A percentile compares a stretch with the other conserved stretches of the same genome.
These are phyloP conservation scores for Platycheirus rosarum DNA, from an alignment of 2,888 invertebrate genomes.

Conservation along the genomic window DNA sequence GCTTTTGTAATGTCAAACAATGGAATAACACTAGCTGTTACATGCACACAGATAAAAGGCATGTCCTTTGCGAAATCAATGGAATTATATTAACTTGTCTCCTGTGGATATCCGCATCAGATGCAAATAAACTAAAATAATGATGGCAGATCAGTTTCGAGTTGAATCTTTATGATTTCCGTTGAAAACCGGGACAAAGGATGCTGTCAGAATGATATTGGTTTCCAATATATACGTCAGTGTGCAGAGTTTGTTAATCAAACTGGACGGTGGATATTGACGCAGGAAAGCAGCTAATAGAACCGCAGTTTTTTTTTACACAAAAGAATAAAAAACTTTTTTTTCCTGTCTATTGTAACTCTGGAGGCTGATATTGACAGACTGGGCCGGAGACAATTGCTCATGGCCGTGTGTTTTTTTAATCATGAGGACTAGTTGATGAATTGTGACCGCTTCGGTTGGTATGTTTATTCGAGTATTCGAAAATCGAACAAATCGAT, in stretches of 20 bases:
- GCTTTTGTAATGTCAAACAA: neutral
- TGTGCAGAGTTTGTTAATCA: slow-evolving; percentile 1
- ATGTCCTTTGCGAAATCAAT: slow-evolving; percentile 2
- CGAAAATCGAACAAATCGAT: too few species aligned
- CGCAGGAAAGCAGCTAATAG: slow-evolving; percentile 2
- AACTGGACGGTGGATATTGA: neutral
- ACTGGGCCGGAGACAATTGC: slow-evolving; percentile 41
- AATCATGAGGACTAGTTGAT: slow-evolving; percentile 38
- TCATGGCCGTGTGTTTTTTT: slow-evolving; percentile 40
- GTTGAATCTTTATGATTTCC: slow-evolving; percentile 14
- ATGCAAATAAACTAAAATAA: neutral
- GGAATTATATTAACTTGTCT: slow-evolving; percentile 8
- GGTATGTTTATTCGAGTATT: too few species aligned
- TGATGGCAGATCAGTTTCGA: slow-evolving; percentile 1
- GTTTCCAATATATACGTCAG: neutral
- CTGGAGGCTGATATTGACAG: slow-evolving; percentile 17
- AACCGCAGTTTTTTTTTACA: slow-evolving; percentile 9
- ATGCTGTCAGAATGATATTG: neutral
- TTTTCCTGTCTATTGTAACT: slow-evolving; percentile 2
- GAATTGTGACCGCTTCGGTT: slow-evolving; percentile 26
- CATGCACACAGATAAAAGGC: neutral
- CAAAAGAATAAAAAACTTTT: slow-evolving; percentile 15
- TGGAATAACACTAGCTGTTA: neutral
- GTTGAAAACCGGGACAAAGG: neutral
- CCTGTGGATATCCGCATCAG: neutral